Evolutionary conservation across 2,888 invertebrate genomes (phyloP), one percentile per base, ranked within the genome.

Genomic region (Tuta absoluta): DNA sequence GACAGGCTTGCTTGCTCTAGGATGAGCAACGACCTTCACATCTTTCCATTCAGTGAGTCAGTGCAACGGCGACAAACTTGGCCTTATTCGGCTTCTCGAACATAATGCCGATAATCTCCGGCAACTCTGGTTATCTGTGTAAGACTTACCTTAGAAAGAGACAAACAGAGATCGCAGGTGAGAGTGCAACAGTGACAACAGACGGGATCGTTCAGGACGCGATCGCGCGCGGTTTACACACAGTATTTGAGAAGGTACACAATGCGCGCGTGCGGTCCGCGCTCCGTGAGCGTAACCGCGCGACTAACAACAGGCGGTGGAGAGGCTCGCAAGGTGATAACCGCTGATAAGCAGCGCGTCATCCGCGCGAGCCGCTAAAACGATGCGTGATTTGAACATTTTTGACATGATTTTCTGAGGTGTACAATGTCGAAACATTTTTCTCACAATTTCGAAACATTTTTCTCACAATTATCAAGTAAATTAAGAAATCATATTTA

Each of bases 271-370:
- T 53, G 66, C 67, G 69, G 71, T 65, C 63, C 66, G 70, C 69
- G 72, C 58, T 19, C 61, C 62, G 68, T 17, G 45, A 45, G 45
- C 45, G 45, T 45, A 17, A 24, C 1, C 53, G 49, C 65, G 65
- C 66, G 19, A 62, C 62, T 62, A 19, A 10, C 72, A 73, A 76
- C 73, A 51, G 17, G 2, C 49, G 19, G 1, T 7, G 33, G 74
- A 82, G 84, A 83, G 86, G 82, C 85, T 82, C 83, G 81, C 79
- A 77, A 80, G 83, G 84, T 88, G 89, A 89, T 89, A 89, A 87
- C 86, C 78, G 78, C 84, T 89, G 89, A 89, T 89, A 89, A 88
- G 84, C 83, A 79, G 62, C 80, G 80, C 82, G 85, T 84, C 83
- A 84, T 78, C 81, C 51, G 37, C 60, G 7, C 72, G 71, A 66